Evolutionary conservation across 2,888 invertebrate species (phyloP).

Genomic region (Mythimna loreyi): DNA sequence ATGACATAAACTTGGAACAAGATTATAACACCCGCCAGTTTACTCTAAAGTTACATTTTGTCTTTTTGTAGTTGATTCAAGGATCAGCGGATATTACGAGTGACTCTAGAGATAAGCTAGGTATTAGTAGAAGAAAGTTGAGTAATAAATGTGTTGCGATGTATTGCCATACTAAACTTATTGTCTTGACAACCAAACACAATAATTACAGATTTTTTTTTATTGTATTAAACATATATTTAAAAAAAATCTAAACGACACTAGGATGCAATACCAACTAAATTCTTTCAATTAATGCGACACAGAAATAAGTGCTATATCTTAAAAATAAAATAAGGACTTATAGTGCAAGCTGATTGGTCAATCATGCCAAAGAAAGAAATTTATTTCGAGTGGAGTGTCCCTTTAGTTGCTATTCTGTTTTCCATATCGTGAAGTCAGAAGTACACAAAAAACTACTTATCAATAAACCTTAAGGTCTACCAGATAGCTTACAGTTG

Average conservation of each 20-base stretch:
- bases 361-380: constrained; percentile 22
- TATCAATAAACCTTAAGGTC: constrained; percentile 22
- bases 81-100: constrained; percentile 25
- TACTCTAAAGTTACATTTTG: constrained; percentile 39
- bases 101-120: constrained; percentile 11
- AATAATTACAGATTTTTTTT: too few species aligned
- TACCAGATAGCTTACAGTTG: constrained; percentile 41
- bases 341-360: constrained; percentile 40
- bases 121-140: constrained; percentile 15
- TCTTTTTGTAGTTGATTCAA: constrained; percentile 28
- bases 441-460: constrained; percentile 1
- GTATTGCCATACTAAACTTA: not conserved
- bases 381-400: not conserved
- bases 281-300: constrained; percentile 26
- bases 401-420: not conserved
- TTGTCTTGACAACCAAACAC: not conserved
- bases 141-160: not conserved
- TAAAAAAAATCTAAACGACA: constrained; percentile 5
- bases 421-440: not conserved
- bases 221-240: constrained; percentile 5
- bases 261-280: constrained; percentile 6
- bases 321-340: constrained; percentile 25
- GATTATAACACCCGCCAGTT: constrained; percentile 17
- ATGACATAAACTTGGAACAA: constrained; percentile 20
- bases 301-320: constrained; percentile 11